These are phyloP conservation scores for Bos taurus DNA, from an alignment of 2,113 vertebrate genomes.

Conservation along the genomic window DNA sequence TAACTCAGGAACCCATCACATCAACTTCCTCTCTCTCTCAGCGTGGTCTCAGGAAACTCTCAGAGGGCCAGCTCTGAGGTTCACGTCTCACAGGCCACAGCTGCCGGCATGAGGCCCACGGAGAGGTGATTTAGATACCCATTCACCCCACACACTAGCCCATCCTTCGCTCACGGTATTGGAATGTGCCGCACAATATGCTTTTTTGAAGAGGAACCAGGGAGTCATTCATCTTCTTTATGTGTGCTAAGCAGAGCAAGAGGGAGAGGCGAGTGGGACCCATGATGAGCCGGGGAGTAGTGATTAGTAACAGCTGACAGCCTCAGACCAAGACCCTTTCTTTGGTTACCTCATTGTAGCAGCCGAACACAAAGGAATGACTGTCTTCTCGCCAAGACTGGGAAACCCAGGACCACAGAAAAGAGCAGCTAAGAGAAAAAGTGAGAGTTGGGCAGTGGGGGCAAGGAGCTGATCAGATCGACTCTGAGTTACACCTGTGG, in stretches of 20 bases:
- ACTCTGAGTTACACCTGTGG: slow-evolving; percentile 73
- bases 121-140: slow-evolving; percentile 75
- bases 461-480: slow-evolving; percentile 22
- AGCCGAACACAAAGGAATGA: slow-evolving; percentile 83
- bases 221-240: slow-evolving; percentile 86
- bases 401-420: slow-evolving; percentile 79
- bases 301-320: slow-evolving; percentile 90
- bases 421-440: slow-evolving; percentile 70
- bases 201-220: slow-evolving; percentile 82
- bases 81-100: slow-evolving; percentile 73
- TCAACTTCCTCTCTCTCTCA: slow-evolving; percentile 19
- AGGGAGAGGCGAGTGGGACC: slow-evolving; percentile 80
- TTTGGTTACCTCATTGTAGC: slow-evolving; percentile 84
- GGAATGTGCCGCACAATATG: slow-evolving; percentile 87
- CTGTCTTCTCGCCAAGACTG: slow-evolving; percentile 84
- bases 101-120: slow-evolving; percentile 65
- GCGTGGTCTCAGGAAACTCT: slow-evolving; percentile 44
- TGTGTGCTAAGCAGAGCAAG: slow-evolving; percentile 87
- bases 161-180: slow-evolving; percentile 79
- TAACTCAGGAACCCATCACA: background rate
- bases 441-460: slow-evolving; percentile 60
- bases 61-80: slow-evolving; percentile 24
- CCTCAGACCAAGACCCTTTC: slow-evolving; percentile 82
- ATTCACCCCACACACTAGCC: slow-evolving; percentile 79
- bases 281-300: slow-evolving; percentile 81